phyloP scores from a whole-genome alignment of 2,888 invertebrate species.

The Melanchra persicariae region DNA sequence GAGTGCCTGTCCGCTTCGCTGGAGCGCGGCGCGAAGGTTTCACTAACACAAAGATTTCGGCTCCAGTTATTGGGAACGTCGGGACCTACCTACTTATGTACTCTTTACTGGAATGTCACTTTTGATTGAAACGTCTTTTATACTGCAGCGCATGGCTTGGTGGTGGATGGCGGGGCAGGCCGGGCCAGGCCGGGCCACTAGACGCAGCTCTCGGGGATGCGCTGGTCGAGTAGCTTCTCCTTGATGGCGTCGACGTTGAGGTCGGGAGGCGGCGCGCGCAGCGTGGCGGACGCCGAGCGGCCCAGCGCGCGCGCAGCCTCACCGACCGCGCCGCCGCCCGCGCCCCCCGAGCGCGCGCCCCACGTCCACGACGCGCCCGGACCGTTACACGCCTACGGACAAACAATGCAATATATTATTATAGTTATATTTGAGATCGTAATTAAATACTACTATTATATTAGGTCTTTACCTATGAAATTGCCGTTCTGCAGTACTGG shows the following conservation, averaged over 20 bases:
- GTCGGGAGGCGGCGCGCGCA: conserved; percentile 83
- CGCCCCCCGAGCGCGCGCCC: conserved; percentile 86
- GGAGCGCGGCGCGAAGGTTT: too few species aligned
- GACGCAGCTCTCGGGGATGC: conserved; percentile 97
- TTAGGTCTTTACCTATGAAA: too few species aligned
- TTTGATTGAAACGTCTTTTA: conserved; percentile 10
- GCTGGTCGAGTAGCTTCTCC: conserved; percentile 96
- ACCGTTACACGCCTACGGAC: conserved; percentile 88
- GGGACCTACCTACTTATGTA: neutral
- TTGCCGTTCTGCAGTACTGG: too few species aligned
- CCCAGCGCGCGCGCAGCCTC: conserved; percentile 75
- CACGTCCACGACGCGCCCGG: conserved; percentile 90
- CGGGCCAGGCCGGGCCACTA: conserved; percentile 82
- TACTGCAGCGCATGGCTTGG: neutral
- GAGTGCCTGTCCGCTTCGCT: neutral
- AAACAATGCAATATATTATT: neutral
- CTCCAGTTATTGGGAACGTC: conserved; percentile 1
- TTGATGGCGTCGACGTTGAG: conserved; percentile 96
- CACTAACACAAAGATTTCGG: conserved; percentile 22
- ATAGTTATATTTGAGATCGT: too few species aligned
- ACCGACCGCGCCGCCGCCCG: conserved; percentile 76
- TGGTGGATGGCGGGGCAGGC: neutral
- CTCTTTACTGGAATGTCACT: conserved; percentile 19
- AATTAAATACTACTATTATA: too few species aligned
- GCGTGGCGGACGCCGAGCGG: conserved; percentile 89